These are phyloP conservation scores for Tympanoctomys barrerae DNA, from an alignment of 2,797 vertebrate genomes.

Conservation along the genomic window DNA sequence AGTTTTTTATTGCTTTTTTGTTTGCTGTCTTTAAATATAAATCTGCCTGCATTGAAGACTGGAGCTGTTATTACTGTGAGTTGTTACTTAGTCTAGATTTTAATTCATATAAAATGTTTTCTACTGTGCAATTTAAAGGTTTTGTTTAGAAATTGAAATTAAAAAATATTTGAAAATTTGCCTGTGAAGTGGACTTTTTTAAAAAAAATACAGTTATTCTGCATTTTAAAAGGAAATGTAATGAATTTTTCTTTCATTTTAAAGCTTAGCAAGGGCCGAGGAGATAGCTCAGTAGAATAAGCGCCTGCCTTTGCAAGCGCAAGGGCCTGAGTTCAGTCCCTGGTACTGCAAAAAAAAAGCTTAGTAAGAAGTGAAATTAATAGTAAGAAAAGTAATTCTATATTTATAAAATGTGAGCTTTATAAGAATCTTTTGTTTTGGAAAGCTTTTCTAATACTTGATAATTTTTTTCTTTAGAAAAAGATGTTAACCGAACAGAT, in stretches of 20 bases:
- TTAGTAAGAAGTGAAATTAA: slow-evolving; percentile 72
- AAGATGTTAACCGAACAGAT: slow-evolving; percentile 98
- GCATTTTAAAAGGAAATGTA: slow-evolving; percentile 77
- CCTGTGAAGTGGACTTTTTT: slow-evolving; percentile 70
- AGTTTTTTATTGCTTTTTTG: slow-evolving; percentile 47
- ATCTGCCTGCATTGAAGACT: not conserved
- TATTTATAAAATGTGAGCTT: slow-evolving; percentile 79
- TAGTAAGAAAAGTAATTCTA: slow-evolving; percentile 64
- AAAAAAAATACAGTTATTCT: slow-evolving; percentile 74
- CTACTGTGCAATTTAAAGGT: slow-evolving; percentile 57
- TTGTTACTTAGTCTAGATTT: slow-evolving; percentile 74
- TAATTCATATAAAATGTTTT: slow-evolving; percentile 69
- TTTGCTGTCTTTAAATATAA: slow-evolving; percentile 55
- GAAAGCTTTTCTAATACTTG: slow-evolving; percentile 83
- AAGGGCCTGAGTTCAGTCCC: no score
- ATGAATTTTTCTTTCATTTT: slow-evolving; percentile 78
- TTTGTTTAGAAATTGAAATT: slow-evolving; percentile 69
- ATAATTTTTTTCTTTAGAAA: slow-evolving; percentile 90
- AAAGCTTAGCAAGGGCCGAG: slow-evolving; percentile 56
- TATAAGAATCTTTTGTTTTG: slow-evolving; percentile 79
- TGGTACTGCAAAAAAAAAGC: not conserved
- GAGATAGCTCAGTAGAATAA: no score
- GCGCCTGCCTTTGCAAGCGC: no score
- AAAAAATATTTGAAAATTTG: slow-evolving; percentile 77
- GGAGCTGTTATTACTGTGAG: slow-evolving; percentile 67